Base-by-base conservation (phyloP, 1,140 invertebrate species). In the Bursaphelenchus mucronatus region DNA sequence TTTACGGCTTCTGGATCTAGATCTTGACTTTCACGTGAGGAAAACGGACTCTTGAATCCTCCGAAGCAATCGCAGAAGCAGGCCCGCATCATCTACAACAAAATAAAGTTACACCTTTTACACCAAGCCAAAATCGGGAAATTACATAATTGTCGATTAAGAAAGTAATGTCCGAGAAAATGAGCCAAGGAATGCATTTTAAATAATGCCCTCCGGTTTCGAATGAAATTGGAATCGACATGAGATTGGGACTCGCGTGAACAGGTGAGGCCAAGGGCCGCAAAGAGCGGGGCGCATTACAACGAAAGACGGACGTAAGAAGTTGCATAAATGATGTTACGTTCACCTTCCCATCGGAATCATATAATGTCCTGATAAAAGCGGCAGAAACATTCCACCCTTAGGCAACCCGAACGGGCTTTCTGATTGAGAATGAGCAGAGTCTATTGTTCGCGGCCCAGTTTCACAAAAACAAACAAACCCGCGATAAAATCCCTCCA, bases 41-140 rank as follows among this genome's bases (percentile, higher is more conserved):
- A 70, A 30, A 54, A 51, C 19, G 61, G 67, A 52, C 70, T 74
- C 40, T 61, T 69, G 57, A 68, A 73, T 15, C 71, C 71, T 11
- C 71, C 71, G 50, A 73, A 73, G 49, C 72, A 75, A 44, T 73
- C 71, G 51, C 71, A 73, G 40, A 73, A 76, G 45, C 71, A 73
- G 15, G 67, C 69, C 15, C 68, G 65, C 40, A 73, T 63, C 67
- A 73, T 64, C 71, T 73, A 47, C 13, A 61, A 63, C 15, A 10
- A 30, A 41, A 17, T n/a, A 64, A 15, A 63, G 19, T 41, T 64
- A 50, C 15, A 30, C 5, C 49, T 30, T 5, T 17, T 17, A 50
- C 49, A 15, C n/a, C 5, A 17, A 1, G 15, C 19, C 19, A 55
- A 55, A 4, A 5, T 21, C 41, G 41, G n/a, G 53, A 3, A 55